Evolutionary conservation across 2,888 invertebrate genomes (phyloP).

Genomic region (Drosophila setosimentum): DNA sequence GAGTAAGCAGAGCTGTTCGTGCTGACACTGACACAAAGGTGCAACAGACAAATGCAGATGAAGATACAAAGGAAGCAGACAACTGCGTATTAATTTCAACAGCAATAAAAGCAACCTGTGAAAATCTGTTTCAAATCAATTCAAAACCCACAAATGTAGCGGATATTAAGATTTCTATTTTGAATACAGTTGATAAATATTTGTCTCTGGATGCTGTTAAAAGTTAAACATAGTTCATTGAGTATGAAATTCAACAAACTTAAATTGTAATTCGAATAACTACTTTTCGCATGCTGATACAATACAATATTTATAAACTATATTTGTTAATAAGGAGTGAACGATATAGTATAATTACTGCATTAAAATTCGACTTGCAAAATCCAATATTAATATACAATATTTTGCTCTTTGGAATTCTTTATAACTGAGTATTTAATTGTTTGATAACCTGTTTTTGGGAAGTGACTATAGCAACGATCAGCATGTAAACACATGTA

Average conservation of each 20-base stretch:
- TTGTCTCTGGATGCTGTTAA: neutral
- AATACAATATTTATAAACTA: neutral
- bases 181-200: constrained; percentile 25
- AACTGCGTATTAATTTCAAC: constrained; percentile 44
- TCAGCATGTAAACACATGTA: too few relatives aligned
- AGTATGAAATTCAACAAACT: constrained; percentile 11
- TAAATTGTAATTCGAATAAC: neutral
- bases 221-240: neutral
- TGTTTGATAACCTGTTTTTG: too few relatives aligned
- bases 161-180: constrained; percentile 5
- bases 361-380: too few relatives aligned
- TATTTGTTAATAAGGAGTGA: neutral
- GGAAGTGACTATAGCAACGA: too few relatives aligned
- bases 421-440: neutral
- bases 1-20: constrained; percentile 17
- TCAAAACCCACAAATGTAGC: constrained; percentile 1
- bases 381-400: neutral
- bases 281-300: neutral
- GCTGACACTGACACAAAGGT: constrained; percentile 33
- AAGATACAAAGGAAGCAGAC: constrained; percentile 24
- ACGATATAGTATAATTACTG: neutral
- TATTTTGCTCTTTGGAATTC: neutral
- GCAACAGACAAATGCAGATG: constrained; percentile 42
- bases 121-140: constrained; percentile 26
- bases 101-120: constrained; percentile 2